Evolutionary conservation across 2,797 vertebrate genomes (phyloP), one percentile per base, ranked within the genome.

Genomic region (Psittacula derbiana): DNA sequence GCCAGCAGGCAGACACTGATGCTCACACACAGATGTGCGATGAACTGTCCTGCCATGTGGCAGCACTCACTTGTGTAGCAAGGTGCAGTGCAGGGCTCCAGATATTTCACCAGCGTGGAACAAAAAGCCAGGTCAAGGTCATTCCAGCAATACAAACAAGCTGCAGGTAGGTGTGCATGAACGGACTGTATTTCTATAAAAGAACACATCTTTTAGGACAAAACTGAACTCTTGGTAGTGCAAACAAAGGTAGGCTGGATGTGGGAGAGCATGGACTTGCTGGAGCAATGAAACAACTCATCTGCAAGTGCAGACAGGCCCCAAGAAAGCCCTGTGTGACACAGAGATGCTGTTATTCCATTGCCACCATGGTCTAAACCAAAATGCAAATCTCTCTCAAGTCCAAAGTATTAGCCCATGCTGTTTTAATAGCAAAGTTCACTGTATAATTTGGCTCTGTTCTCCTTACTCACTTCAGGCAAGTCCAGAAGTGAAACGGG

Each of bases 351-450:
- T 88, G 41, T 47, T 73, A 55, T 27, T 65, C 73, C 62, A 64
- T 40, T 88, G 30, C 70, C 57, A 88, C 40, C 16, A 12, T 8
- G 38, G 62, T 64, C 61, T 72, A 52, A 93, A 91, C 2, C 66
- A 55, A 85, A 81, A 86, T 19, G n/a, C 31, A 80, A 85, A 67
- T 71, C 50, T 69, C 65, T 84, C 71, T 36, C 66, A 46, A 76
- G 64, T 79, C 86, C 92, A 69, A 53, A 86, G 67, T 43, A 60
- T 92, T 86, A 57, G 64, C 71, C n/a, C 73, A 21, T 49, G 43
- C 67, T 93, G 86, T 40, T 94, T 66, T 71, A 90, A 38, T 85
- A 66, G 69, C 82, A 87, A 94, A 91, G 49, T 82, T 94, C 83
- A 80, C 69, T 81, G 58, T 1, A 5, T 65, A 30, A 64, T 82